Evolutionary conservation across 1,140 invertebrate genomes (phyloP), one percentile per base, ranked within the genome.

Genomic region (Triops longicaudatus): DNA sequence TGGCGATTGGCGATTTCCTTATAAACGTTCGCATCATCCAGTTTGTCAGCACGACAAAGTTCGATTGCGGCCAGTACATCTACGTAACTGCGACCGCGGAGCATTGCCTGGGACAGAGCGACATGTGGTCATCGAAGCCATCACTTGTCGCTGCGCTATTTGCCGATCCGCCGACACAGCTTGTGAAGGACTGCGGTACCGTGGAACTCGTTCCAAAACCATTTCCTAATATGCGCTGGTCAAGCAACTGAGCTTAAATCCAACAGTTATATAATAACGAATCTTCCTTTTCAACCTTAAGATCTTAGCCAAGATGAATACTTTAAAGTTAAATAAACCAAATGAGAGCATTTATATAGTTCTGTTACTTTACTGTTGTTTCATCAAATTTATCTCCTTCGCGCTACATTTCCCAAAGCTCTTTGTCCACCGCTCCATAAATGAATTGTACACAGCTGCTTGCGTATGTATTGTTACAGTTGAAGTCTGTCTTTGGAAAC

Each of bases 1-100:
- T 77, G 90, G 91, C 0, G 92, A 95, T 83, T 95, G 91, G 89
- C 88, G 91, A 81, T 94, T 94, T 83, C 93, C 93, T 0, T 95
- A 90, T 82, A 95, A 94, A 83, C 87, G 89, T 43, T 92, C 91
- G 5, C 88, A 89, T 79, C 93, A 95, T 83, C 92, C 92, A 0
- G 92, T 95, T 1, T 95, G 93, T 83, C 89, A 93, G 17, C 93
- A 94, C 81, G 90, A 89, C 1, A 86, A 87, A 2, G 85, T 88
- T 1, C 86, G 85, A 73, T 82, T 84, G n/a, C 84, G 85, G 1
- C 83, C 85, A 22, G 87, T 88, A 0, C 84, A 83, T 7, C 83
- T 93, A 5, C 83, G 83, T 4, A 85, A 92, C 81, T 93, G 91
- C 82, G 88, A 92, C 80, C 84, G 86, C 5, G 88, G 86, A 10